phyloP scores from a whole-genome alignment of 2,113 vertebrate genomes.

The Montifringilla adamsi region DNA sequence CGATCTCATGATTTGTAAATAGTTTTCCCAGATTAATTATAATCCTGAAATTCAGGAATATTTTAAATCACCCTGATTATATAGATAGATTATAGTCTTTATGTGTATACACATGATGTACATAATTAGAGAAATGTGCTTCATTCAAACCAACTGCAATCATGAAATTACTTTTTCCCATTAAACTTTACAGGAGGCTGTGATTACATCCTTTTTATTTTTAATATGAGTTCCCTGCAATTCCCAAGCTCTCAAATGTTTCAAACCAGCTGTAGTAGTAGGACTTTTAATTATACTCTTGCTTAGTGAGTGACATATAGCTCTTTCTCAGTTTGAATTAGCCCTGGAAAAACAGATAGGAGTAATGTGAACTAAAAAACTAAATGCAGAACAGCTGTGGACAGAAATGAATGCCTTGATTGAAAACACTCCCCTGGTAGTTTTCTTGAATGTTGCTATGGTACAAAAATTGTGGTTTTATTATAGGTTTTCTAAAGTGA shows the following conservation, averaged over 20 bases:
- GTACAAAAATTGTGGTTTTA: neutral
- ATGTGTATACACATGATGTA: neutral
- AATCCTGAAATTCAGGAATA: constrained; percentile 9
- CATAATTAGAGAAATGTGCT: constrained; percentile 43
- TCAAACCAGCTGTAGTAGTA: constrained; percentile 50
- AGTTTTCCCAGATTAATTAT: constrained; percentile 7
- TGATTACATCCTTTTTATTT: constrained; percentile 54
- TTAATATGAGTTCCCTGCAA: constrained; percentile 31
- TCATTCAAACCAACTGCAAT: constrained; percentile 40
- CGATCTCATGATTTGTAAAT: neutral
- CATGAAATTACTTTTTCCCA: constrained; percentile 43
- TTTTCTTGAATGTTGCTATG: neutral
- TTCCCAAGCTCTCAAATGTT: constrained; percentile 35
- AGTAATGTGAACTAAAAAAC: constrained; percentile 18
- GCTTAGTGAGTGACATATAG: constrained; percentile 15
- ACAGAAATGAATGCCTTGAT: constrained; percentile 41
- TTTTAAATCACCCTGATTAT: constrained; percentile 32
- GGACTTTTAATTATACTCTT: constrained; percentile 23
- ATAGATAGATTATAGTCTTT: constrained; percentile 1
- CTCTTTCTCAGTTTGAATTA: constrained; percentile 42
- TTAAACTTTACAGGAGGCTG: constrained; percentile 38
- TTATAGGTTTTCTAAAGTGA: constrained; percentile 13
- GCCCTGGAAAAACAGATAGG: constrained; percentile 31
- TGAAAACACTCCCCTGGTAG: constrained; percentile 23
- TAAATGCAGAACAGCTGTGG: constrained; percentile 46